Base-by-base conservation (phyloP, 2,797 vertebrate genomes). In the Coranthus polyacanthus region DNA sequence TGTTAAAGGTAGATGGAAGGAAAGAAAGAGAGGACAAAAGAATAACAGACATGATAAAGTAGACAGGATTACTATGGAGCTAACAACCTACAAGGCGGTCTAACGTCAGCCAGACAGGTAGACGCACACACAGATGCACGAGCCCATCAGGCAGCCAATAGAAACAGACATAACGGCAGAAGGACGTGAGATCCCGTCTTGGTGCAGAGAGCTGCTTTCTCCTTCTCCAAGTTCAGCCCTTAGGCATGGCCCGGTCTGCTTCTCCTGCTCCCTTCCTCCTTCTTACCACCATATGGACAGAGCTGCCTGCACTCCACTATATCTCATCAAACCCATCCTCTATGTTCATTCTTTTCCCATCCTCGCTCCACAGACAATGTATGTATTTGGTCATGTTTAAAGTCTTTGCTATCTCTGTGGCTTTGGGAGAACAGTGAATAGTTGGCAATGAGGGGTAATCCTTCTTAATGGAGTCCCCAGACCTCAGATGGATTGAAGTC, bases 281-380 rank as follows among this genome's bases (percentile, higher is more conserved):
- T 86, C 80, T 49, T 20, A 75, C 56, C 91, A 66, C 89, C 91
- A 92, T 92, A 92, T 92, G 91, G 91, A 83, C 88, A 37, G 81
- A 82, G 61, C 65, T 65, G 80, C 56, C 80, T 63, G 34, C 69
- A 67, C 49, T 63, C 65, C 82, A 76, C 52, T 38, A 78, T 71
- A 79, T 80, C 78, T 76, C 72, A 82, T 75, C 78, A 80, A 70
- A 79, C 41, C 52, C 62, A 77, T 34, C 72, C 66, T 75, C 57
- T 22, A 61, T 51, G 42, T 58, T 79, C 58, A 17, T 8, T 39
- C 42, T 32, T 42, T 34, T 6, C 32, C 26, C 56, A 56, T 42
- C 55, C 47, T 68, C 17, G 0, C 58, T 73, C 45, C 36, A 39
- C 67, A 77, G 64, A 85, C 36, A 3, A 73, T 20, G n/a, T 46